phyloP scores from a whole-genome alignment of 2,113 vertebrate genomes.

The Bostrychus sinensis region DNA sequence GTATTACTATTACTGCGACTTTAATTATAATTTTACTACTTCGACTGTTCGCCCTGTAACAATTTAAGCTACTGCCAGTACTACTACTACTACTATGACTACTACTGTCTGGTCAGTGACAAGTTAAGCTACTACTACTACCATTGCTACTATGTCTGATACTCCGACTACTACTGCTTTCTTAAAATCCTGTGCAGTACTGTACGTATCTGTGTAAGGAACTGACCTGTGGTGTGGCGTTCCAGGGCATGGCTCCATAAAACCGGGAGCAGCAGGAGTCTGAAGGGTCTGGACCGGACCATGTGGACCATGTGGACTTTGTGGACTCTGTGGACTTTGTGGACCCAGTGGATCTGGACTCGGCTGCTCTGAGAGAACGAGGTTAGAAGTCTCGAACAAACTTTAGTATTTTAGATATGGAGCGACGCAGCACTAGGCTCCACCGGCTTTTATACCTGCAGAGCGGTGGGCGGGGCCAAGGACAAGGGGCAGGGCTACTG shows the following conservation, averaged over 20 bases:
- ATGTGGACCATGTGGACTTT: not conserved
- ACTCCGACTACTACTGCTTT: no score
- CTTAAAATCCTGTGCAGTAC: no score
- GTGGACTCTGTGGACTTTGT: not conserved
- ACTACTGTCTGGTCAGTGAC: no score
- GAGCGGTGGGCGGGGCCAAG: not conserved
- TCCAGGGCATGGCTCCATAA: not conserved
- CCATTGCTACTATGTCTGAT: no score
- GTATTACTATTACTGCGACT: no score
- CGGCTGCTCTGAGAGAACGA: not conserved
- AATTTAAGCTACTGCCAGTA: no score
- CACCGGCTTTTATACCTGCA: not conserved
- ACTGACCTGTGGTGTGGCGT: not conserved
- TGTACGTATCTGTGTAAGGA: no score
- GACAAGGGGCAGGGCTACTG: not conserved
- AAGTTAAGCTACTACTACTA: no score
- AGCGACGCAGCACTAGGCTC: not conserved
- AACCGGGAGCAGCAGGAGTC: slow-evolving; percentile 3
- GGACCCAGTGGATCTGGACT: not conserved
- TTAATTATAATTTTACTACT: no score
- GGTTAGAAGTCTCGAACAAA: not conserved
- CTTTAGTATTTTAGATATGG: not conserved
- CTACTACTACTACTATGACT: no score
- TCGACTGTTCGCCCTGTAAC: no score
- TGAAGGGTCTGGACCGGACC: not conserved